Evolutionary conservation across 1,140 invertebrate genomes (phyloP).

Genomic region (Acromyrmex charruanus): DNA sequence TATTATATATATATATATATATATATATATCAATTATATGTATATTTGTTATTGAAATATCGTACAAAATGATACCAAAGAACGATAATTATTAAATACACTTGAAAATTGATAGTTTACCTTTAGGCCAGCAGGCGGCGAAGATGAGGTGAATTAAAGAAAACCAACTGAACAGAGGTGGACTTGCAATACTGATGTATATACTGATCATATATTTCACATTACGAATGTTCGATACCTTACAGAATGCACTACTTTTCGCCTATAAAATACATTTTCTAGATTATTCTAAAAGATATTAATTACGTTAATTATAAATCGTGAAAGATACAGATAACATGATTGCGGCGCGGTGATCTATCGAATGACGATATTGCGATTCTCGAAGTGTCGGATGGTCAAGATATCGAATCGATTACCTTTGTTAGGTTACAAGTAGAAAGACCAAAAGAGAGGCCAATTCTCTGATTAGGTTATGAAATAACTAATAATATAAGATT

Average conservation of each 20-base stretch:
- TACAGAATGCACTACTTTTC: not conserved
- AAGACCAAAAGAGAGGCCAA: too few species aligned
- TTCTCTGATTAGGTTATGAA: too few species aligned
- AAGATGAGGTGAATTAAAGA: not conserved
- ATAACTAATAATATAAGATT: too few species aligned
- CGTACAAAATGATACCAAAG: too few species aligned
- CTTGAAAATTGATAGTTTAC: not conserved
- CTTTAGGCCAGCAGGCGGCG: not conserved
- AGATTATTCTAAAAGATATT: not conserved
- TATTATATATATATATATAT: too few species aligned
- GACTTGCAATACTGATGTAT: not conserved
- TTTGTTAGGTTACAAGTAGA: not conserved
- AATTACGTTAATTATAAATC: not conserved
- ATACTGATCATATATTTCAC: not conserved
- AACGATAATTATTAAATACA: not conserved
- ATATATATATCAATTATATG: too few species aligned
- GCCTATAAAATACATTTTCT: not conserved
- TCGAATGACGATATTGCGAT: not conserved
- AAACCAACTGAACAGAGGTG: not conserved
- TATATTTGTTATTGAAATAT: too few species aligned
- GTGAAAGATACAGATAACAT: not conserved
- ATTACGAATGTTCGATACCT: not conserved
- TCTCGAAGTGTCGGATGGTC: constrained; percentile 2
- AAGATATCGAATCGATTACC: not conserved
- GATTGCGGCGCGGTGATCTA: not conserved